Base-by-base conservation (phyloP, 2,888 invertebrate species). In the Drosophila longiperda region DNA sequence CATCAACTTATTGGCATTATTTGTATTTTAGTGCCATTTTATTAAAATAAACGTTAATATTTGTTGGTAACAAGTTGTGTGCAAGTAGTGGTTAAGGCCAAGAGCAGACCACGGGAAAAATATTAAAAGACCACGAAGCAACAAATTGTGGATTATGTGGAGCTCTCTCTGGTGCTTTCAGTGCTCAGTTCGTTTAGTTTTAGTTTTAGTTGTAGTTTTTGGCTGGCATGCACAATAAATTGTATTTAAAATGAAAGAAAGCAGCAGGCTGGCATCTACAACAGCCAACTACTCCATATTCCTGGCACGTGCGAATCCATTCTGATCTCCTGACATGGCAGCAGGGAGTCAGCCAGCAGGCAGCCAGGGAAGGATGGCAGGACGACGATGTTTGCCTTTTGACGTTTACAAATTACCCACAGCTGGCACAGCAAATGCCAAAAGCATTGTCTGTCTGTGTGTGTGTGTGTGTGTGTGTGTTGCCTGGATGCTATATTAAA, bases 321-420 rank as follows among this genome's bases (percentile, higher is more conserved):
- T 83, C 77, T 84, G 85, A 85, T 89, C 85, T 84, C 69, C 72
- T 75, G 80, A 89, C 83, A 83, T 80, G 75, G 68, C 69, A 74
- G 72, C 63, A 26, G 66, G 60, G 50, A 64, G 40, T 65, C 53
- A 55, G 68, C 63, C 38, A 68, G 49, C 20, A 55, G 64, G 38
- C 52, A 54, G 59, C 57, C 3, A 29, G 29, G 29, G 29, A 29
- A 5, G 5, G 5, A 5, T 3, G 26, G 61, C 73, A 79, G 78
- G 74, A 89, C 82, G 57, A 87, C 82, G 75, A 87, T 89, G 90
- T 89, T 86, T 86, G 85, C 85, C 82, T 87, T 89, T 87, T 86
- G 85, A 89, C 85, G 88, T 86, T 86, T 86, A 86, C 85, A 86
- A 86, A 86, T 86, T 86, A 86, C 85, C 80, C 82, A 89, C 85